Conservation (phyloP, 2,797 vertebrate species). For the Premnoplex brunnescens region DNA sequence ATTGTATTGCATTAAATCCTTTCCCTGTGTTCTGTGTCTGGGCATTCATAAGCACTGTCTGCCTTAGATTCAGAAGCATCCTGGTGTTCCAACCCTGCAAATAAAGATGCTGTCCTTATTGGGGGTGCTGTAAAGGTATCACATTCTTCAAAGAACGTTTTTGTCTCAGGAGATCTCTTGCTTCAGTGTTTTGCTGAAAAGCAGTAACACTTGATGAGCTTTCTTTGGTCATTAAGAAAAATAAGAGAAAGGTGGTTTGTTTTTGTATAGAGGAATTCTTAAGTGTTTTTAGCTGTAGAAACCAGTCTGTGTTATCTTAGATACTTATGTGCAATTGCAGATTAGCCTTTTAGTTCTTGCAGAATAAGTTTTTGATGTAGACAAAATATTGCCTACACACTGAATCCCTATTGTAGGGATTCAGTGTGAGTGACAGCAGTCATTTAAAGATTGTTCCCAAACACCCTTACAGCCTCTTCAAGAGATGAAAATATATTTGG, state of each 20-base stretch:
- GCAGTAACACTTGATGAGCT: background rate
- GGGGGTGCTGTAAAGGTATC: background rate
- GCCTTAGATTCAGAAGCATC: background rate
- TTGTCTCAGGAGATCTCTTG: background rate
- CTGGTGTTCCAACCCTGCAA: accelerated
- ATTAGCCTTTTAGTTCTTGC: background rate
- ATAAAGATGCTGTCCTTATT: background rate
- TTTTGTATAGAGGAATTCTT: background rate
- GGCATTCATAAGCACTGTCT: background rate
- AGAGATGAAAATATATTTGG: background rate
- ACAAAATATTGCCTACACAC: background rate
- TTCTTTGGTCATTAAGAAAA: background rate
- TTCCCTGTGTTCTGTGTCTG: background rate
- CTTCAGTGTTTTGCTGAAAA: background rate
- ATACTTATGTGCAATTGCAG: background rate
- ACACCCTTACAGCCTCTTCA: background rate
- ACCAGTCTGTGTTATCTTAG: background rate
- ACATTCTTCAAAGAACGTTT: background rate
- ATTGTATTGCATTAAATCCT: background rate
- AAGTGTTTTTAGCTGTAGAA: background rate
- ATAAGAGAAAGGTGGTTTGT: background rate
- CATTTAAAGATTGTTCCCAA: background rate
- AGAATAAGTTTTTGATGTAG: background rate
- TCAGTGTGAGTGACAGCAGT: background rate
- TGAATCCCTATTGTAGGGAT: too few relatives aligned